These are phyloP conservation scores for Scytalopus superciliaris DNA, from an alignment of 2,113 vertebrate genomes.

Conservation along the genomic window DNA sequence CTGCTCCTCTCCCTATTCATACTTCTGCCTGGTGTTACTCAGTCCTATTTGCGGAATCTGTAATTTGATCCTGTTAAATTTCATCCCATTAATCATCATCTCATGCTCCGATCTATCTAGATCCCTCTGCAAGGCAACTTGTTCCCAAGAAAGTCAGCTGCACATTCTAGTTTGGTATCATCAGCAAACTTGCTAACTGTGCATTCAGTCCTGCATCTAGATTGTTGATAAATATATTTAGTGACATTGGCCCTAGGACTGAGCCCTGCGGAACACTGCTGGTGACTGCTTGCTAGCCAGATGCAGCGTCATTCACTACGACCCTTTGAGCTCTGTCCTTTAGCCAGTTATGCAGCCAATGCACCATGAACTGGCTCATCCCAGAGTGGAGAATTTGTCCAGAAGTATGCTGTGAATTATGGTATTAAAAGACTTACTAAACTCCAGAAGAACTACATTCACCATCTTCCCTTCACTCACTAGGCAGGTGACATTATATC, in stretches of 20 bases:
- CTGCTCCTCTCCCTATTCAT: rapidly evolving
- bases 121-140: not conserved
- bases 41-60: not conserved
- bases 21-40: not conserved
- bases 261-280: not conserved
- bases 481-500: not conserved
- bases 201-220: not conserved
- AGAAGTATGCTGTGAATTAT: not conserved
- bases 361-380: too few species aligned
- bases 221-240: not conserved
- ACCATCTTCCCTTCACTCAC: not conserved
- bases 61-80: not conserved
- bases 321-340: not conserved
- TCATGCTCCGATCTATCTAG: not conserved
- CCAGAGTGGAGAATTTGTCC: not conserved
- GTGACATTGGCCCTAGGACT: too few species aligned
- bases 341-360: not conserved
- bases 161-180: not conserved
- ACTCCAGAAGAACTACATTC: not conserved
- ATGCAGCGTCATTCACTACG: not conserved
- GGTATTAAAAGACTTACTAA: not conserved
- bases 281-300: not conserved
- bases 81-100: not conserved
- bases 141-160: not conserved
- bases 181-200: not conserved